phyloP scores from a whole-genome alignment of 2,797 vertebrate species.

The Leptodactylus fallax region DNA sequence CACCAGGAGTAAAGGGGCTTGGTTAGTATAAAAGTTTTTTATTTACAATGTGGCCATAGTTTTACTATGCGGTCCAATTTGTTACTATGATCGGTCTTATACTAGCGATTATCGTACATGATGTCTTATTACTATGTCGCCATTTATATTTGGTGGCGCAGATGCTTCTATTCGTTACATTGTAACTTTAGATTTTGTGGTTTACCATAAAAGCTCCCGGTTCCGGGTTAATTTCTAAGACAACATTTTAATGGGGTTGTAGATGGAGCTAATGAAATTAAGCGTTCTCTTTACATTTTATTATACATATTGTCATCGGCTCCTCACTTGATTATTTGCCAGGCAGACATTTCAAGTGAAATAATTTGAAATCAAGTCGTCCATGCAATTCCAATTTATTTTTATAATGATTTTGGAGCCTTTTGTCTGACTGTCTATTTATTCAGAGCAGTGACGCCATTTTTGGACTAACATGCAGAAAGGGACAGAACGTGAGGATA shows the following conservation, averaged over 20 bases:
- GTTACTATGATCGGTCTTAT: too few species aligned
- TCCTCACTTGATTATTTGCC: slow-evolving; percentile 40
- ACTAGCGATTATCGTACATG: too few species aligned
- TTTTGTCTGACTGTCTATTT: slow-evolving; percentile 44
- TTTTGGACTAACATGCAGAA: slow-evolving; percentile 2
- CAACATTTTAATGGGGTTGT: slow-evolving; percentile 45
- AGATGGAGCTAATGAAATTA: slow-evolving; percentile 52
- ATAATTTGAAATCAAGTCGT: slow-evolving; percentile 53
- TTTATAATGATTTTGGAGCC: slow-evolving; percentile 45
- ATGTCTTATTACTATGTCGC: too few species aligned
- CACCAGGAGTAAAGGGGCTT: too few species aligned
- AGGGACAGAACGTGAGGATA: not conserved
- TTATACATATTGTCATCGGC: slow-evolving; percentile 23
- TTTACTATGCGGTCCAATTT: too few species aligned
- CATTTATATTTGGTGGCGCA: too few species aligned
- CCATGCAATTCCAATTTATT: slow-evolving; percentile 58
- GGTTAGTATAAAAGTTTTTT: too few species aligned
- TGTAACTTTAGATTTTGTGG: slow-evolving; percentile 3
- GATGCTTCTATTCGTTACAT: not conserved
- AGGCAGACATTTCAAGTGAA: slow-evolving; percentile 45
- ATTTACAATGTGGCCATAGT: too few species aligned
- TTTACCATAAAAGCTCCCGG: slow-evolving; percentile 22
- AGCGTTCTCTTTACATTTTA: slow-evolving; percentile 43
- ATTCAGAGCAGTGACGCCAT: slow-evolving; percentile 21
- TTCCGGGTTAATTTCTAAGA: slow-evolving; percentile 22